Evolutionary conservation across 53 echinoderm and acorn worm genomes (phyloP), one percentile per base, ranked within the genome.

Genomic region (Henricia sp.): DNA sequence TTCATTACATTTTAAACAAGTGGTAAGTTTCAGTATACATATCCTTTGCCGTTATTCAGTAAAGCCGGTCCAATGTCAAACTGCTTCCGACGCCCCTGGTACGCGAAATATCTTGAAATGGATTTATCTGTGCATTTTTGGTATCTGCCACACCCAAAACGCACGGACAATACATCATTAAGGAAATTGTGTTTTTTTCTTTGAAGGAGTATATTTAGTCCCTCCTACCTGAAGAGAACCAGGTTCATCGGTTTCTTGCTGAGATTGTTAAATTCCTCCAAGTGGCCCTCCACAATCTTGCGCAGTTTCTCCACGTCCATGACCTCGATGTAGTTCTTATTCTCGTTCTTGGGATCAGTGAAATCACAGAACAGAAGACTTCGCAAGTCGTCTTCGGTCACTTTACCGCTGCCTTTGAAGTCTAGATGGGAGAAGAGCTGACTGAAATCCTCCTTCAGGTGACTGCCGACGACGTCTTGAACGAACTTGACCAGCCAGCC

Each of bases 191-290:
- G n/a, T n/a, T n/a, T n/a, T n/a, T n/a, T n/a, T n/a, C n/a, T n/a
- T n/a, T n/a, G 37, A 72, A 30, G 3, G 19, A 0, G 20, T 72
- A 4, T 10, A 8, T 19, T 10, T 20, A 1, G 1, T 56, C 4
- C 13, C 39, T 33, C 53, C 90, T 23, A 96, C 96, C 96, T 94
- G 86, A 96, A 96, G 92, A 96, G 92, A 38, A 96, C 96, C 29
- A 96, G 73, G 46, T 96, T 94, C 96, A 96, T 96, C 17, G 96
- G 96, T 21, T 96, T 96, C 88, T 94, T 96, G 85, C 96, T 96
- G 65, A 96, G 88, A 74, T 84, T 85, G 71, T 96, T 96, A 80
- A 96, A 96, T 66, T 96, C 96, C 23, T 96, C 96, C 66, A 96
- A 84, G 66, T 96, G 96, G 37, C 90, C 86, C 84, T 96, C 96